Evolutionary conservation across 2,888 invertebrate genomes (phyloP), one percentile per base, ranked within the genome.

Genomic region (Acanthosepion pharaonis): DNA sequence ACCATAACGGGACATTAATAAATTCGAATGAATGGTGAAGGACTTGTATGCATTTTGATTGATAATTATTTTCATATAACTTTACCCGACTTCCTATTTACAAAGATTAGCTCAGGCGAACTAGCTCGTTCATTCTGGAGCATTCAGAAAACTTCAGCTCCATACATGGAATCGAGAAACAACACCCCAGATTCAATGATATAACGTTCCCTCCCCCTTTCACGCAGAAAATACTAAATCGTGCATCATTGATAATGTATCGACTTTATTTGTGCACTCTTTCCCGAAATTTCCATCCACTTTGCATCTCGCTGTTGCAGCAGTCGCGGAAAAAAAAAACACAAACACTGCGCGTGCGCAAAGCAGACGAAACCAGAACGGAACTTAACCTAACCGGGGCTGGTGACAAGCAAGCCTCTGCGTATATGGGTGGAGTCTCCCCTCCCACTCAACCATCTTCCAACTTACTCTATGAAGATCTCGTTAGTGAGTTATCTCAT

Each of bases 1-100:
- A 78, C 78, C 78, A 78, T 78, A 78, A 78, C 78, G 33, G 78
- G 78, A 78, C 78, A 78, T 78, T 78, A 78, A 78, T 78, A 33
- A 78, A 78, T 78, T 78, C 4, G n/a, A 78, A 18, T 78, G 78
- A 78, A 78, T 78, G 78, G 78, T 33, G 78, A 78, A 15, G 5
- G 20, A 59, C 5, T 59, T 59, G 59, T 23, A 23, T 59, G 78
- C 78, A 78, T n/a, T 33, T 33, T 78, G 78, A 78, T 78, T 78
- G n/a, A 78, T 33, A 78, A n/a, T 78, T 33, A n/a, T 78, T n/a
- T 11, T 33, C 78, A 2, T 78, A 33, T 33, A 33, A 11, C n/a
- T 11, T 15, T 33, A 6, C n/a, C 33, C n/a, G 5, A 0, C 33
- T 0, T 15, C 18, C 78, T 78, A 9, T 78, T 78, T 78, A 11